These are phyloP conservation scores for Epinotia nisella DNA, from an alignment of 2,888 invertebrate genomes.

Conservation along the genomic window DNA sequence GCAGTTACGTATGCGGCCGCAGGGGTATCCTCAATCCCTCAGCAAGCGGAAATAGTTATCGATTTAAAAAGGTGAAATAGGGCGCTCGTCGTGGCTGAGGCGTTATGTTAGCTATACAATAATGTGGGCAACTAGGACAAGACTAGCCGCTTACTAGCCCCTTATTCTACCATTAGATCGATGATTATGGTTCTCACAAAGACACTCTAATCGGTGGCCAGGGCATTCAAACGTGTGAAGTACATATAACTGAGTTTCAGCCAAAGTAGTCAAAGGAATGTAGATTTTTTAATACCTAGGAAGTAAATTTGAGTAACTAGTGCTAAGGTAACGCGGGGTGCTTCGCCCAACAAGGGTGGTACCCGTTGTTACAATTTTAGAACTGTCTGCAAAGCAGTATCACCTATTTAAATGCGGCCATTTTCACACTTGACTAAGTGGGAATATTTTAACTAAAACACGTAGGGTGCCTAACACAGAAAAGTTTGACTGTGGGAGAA, in stretches of 20 bases:
- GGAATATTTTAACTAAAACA: not conserved
- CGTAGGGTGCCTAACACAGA: not conserved
- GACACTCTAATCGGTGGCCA: not conserved
- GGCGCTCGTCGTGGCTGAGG: too few species aligned
- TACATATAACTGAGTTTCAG: constrained; percentile 6
- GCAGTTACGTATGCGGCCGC: too few species aligned
- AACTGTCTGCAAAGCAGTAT: not conserved
- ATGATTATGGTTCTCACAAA: not conserved
- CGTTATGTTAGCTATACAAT: not conserved
- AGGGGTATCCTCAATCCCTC: not conserved
- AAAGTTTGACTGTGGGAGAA: not conserved
- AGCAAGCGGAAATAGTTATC: not conserved
- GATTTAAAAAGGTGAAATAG: not conserved
- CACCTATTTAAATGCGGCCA: not conserved
- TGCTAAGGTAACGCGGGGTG: constrained; percentile 17
- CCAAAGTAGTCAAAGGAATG: constrained; percentile 22
- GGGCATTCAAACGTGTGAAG: not conserved
- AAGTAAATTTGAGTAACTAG: constrained; percentile 12
- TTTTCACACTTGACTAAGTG: not conserved
- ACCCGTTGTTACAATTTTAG: not conserved
- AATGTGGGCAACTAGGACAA: not conserved
- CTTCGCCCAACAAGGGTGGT: not conserved
- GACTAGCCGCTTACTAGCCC: not conserved
- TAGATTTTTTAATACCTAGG: constrained; percentile 14
- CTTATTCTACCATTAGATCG: not conserved